Base-by-base conservation (phyloP, 2,888 invertebrate species). In the Zaprionus obscuricornis region DNA sequence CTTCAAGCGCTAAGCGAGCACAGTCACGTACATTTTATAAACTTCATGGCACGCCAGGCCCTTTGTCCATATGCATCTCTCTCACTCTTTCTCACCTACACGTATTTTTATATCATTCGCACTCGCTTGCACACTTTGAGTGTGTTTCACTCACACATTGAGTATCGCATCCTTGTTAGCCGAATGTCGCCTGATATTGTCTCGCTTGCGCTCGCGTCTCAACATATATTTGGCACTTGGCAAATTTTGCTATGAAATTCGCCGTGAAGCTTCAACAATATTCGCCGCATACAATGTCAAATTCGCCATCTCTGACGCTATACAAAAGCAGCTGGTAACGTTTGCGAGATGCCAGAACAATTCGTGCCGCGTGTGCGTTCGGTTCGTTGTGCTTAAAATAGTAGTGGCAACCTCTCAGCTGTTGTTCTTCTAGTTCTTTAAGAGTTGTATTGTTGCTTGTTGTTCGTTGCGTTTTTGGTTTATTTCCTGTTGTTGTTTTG, bases 351-450 rank as follows among this genome's bases (percentile, higher is more conserved):
- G 47, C 54, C 83, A 86, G 87, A 87, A 77, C 70, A 71, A 71
- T 65, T 79, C 74, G 86, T 77, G 67, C 77, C 70, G 81, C 71
- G 78, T 68, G 74, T 83, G 86, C 78, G 87, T 86, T 66, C 87
- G 85, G 85, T 86, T 74, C 78, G 85, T 78, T 67, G n/a, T 50
- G 8, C 29, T 36, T 59, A 42, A 3, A 37, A 22, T 10, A 55
- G 55, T 27, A 42, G 42, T 4, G 7, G 7, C 4, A 4, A 22
- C 4, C 7, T 22, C 20, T 43, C 5, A 43, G 50, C 37, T 49
- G 49, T 36, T 49, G 37, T 39, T 45, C 11, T 11, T 24, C 26
- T 34, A 16, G 31, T 27, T 47, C 26, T 34, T 36, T 40, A n/a
- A 46, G 34, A 42, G 33, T 31, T 55, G 11, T 20, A 34, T 29